Evolutionary conservation across 1,140 invertebrate genomes (phyloP).

Genomic region (Drosophila rhopaloa): DNA sequence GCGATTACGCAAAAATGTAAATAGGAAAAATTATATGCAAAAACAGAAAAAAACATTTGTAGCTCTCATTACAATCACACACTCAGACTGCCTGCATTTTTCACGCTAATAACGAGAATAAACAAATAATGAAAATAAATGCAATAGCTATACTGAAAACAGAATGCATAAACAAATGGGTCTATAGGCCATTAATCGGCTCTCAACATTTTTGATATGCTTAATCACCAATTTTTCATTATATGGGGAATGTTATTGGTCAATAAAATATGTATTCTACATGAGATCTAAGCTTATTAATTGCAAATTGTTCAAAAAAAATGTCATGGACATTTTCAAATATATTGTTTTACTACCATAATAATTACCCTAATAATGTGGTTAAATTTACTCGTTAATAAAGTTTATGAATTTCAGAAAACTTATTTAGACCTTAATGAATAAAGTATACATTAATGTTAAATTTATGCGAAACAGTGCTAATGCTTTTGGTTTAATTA

Average conservation of each 20-base stretch:
- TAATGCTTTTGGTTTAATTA: no score
- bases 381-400: no score
- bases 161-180: slow-evolving; percentile 48
- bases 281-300: no score
- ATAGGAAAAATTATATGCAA: slow-evolving; percentile 41
- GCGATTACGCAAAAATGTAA: slow-evolving; percentile 69
- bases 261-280: background rate
- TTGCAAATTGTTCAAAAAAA: no score
- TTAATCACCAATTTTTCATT: slow-evolving; percentile 13
- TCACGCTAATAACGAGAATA: slow-evolving; percentile 54
- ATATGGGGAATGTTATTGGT: background rate
- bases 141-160: slow-evolving; percentile 27
- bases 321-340: no score
- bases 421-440: no score
- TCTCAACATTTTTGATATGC: slow-evolving; percentile 5
- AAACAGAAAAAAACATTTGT: slow-evolving; percentile 66
- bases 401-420: no score
- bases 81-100: slow-evolving; percentile 40
- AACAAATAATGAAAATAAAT: slow-evolving; percentile 52
- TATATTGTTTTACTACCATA: no score
- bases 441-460: no score
- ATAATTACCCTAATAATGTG: no score
- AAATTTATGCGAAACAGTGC: no score
- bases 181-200: slow-evolving; percentile 25
- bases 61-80: slow-evolving; percentile 59